A percentile compares a stretch with the other conserved stretches of the same genome.
phyloP scores from a whole-genome alignment of 2,888 invertebrate species.

The Tribolium freemani region DNA sequence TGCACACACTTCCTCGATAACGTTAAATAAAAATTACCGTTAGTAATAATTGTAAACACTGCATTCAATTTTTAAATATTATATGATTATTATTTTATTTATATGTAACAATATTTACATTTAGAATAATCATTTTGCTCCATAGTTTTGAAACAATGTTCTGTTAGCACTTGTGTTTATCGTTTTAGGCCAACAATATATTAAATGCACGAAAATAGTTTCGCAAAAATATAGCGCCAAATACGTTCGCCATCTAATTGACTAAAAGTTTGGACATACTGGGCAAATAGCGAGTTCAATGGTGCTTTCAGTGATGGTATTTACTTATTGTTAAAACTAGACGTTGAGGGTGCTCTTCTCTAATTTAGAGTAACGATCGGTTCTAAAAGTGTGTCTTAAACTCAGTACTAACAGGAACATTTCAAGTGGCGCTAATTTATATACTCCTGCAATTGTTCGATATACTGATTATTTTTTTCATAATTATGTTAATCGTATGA shows the following conservation, averaged over 20 bases:
- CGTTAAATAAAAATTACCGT: constrained; percentile 49
- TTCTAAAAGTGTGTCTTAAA: constrained; percentile 47
- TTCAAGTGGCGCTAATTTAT: constrained; percentile 60
- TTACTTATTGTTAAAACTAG: constrained; percentile 26
- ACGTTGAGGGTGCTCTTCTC: constrained; percentile 32
- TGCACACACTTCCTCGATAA: constrained; percentile 57
- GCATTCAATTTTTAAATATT: constrained; percentile 60
- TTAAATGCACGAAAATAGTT: constrained; percentile 48
- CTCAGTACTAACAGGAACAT: constrained; percentile 61
- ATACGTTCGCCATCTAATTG: constrained; percentile 59
- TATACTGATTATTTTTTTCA: constrained; percentile 62
- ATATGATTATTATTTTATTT: constrained; percentile 63
- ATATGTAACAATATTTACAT: constrained; percentile 73
- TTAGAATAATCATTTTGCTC: constrained; percentile 70
- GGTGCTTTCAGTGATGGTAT: constrained; percentile 31
- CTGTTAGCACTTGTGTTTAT: constrained; percentile 56
- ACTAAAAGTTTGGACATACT: constrained; percentile 59
- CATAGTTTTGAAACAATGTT: constrained; percentile 57
- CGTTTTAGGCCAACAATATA: constrained; percentile 57
- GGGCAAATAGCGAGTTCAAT: constrained; percentile 38
- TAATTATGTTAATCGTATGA: constrained; percentile 58
- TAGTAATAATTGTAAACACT: constrained; percentile 53
- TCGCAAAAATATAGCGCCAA: constrained; percentile 57
- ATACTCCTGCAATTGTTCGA: constrained; percentile 62
- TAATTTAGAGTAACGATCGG: constrained; percentile 24